Conservation (phyloP, 2,797 vertebrate species). For the Astyanax mexicanus region DNA sequence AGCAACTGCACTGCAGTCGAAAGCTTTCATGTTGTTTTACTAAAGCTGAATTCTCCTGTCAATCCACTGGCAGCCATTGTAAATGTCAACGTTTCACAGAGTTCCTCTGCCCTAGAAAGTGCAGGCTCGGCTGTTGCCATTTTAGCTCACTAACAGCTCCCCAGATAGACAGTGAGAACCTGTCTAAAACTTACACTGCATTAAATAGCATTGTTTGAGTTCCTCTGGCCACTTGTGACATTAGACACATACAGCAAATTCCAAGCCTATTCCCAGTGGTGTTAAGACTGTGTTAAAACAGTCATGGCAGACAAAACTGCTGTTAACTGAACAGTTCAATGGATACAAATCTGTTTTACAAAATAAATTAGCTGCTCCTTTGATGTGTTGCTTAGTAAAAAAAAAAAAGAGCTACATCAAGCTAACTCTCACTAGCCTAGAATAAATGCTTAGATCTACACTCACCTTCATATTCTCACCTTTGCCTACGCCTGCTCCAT, state of each 20-base stretch:
- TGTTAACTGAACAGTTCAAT: no score
- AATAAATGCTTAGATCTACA: no score
- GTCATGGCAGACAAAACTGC: background rate
- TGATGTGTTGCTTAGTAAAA: no score
- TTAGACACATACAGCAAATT: conserved; percentile 4
- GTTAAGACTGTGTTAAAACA: no score
- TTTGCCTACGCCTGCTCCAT: no score
- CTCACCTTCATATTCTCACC: no score
- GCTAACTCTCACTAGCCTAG: no score
- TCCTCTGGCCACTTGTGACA: conserved; percentile 8
- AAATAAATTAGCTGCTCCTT: no score
- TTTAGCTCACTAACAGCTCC: conserved; percentile 9
- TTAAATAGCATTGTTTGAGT: conserved; percentile 26
- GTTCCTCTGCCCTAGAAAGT: conserved; percentile 11
- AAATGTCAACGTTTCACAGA: conserved; percentile 34
- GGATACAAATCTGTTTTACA: no score
- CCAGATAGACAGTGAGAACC: conserved; percentile 12
- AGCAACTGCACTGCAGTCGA: conserved; percentile 9
- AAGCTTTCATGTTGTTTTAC: conserved; percentile 17
- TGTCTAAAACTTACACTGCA: background rate
- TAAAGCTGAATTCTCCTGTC: conserved; percentile 15
- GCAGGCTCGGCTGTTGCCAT: background rate
- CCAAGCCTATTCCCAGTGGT: conserved; percentile 6
- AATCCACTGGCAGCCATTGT: conserved; percentile 24
- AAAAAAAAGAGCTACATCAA: no score